A percentile compares a stretch with the other conserved stretches of the same genome.
phyloP scores from a whole-genome alignment of 2,797 vertebrate species.

The Florisuga fusca region DNA sequence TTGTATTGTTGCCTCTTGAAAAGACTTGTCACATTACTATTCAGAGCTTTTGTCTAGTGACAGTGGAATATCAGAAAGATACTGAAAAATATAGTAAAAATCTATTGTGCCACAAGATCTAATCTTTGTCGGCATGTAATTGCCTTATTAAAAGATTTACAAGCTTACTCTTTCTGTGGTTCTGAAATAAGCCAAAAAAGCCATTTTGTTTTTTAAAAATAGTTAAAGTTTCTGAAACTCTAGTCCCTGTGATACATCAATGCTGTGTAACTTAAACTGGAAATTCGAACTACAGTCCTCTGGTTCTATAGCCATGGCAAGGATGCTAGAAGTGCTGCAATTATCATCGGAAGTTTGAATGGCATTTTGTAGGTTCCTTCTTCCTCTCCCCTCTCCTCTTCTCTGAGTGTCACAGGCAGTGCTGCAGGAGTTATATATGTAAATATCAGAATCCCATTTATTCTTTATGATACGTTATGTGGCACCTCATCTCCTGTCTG shows the following conservation, averaged over 20 bases:
- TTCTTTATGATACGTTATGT: slow-evolving; percentile 26
- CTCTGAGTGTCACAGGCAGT: background rate
- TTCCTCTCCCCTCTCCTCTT: background rate
- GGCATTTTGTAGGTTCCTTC: slow-evolving; percentile 1
- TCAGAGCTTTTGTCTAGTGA: slow-evolving; percentile 77
- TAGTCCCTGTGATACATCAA: slow-evolving; percentile 62
- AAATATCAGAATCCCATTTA: slow-evolving; percentile 51
- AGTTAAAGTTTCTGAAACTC: slow-evolving; percentile 23
- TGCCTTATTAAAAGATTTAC: slow-evolving; percentile 81
- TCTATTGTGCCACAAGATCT: slow-evolving; percentile 78
- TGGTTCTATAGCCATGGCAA: background rate
- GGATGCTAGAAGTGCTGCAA: background rate
- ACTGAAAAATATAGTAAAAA: slow-evolving; percentile 77
- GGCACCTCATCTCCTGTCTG: background rate
- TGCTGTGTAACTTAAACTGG: slow-evolving; percentile 71
- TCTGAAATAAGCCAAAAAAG: slow-evolving; percentile 70
- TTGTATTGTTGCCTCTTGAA: slow-evolving; percentile 77
- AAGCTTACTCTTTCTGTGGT: slow-evolving; percentile 72
- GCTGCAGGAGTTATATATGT: background rate
- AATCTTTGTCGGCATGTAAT: slow-evolving; percentile 81
- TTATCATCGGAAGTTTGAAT: slow-evolving; percentile 13
- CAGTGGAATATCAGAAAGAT: slow-evolving; percentile 79
- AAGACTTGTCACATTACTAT: slow-evolving; percentile 80
- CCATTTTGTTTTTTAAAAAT: background rate
- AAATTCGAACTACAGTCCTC: slow-evolving; percentile 65